These are phyloP conservation scores for Heliocidaris tuberculata DNA, from an alignment of 35 echinoderm and acorn worm genomes.

Conservation along the genomic window DNA sequence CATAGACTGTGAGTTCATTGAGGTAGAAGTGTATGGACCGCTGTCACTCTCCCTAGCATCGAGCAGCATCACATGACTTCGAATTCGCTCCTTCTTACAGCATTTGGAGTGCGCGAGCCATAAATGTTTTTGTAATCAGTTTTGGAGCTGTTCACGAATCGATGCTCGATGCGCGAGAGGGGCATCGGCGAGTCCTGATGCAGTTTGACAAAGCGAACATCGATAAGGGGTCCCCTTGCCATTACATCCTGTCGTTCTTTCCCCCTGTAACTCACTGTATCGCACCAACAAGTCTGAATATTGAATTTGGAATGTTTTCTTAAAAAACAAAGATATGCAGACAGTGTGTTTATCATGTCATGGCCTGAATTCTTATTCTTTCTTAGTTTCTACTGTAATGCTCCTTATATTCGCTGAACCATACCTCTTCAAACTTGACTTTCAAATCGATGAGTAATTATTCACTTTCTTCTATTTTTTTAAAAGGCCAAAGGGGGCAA, in stretches of 20 bases:
- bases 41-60: not conserved
- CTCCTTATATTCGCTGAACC: not conserved
- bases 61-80: not conserved
- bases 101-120: not conserved
- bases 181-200: not conserved
- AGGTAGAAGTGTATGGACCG: not conserved
- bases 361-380: not conserved
- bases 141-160: not conserved
- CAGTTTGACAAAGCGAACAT: not conserved
- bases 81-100: not conserved
- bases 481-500: not conserved
- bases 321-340: not conserved
- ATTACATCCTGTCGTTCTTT: not conserved
- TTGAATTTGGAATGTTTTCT: not conserved
- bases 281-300: not conserved
- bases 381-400: not conserved
- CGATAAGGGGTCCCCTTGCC: not conserved
- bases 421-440: not conserved
- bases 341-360: not conserved
- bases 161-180: not conserved
- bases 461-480: not conserved
- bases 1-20: not conserved
- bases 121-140: constrained; percentile 50
- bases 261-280: not conserved
- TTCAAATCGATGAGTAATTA: not conserved